A percentile compares a stretch with the other conserved stretches of the same genome.
phyloP scores from a whole-genome alignment of 2,888 invertebrate species.

The Dendrolimus houi region DNA sequence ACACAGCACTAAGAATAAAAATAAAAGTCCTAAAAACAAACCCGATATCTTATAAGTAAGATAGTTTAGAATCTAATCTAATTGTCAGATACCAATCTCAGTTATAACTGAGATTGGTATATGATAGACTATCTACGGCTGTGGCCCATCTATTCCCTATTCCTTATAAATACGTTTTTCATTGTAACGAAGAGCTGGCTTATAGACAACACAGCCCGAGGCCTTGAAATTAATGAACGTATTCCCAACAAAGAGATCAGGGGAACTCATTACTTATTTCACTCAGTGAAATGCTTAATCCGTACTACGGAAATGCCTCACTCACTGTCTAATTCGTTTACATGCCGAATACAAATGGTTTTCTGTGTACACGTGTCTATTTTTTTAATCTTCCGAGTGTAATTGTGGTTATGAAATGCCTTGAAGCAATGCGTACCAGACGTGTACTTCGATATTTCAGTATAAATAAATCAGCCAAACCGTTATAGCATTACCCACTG shows the following conservation, averaged over 20 bases:
- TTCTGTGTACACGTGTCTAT: constrained; percentile 1
- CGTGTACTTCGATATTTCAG: no score
- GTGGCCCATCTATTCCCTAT: constrained; percentile 15
- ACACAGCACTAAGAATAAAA: no score
- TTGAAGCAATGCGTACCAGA: no score
- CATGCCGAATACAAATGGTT: constrained; percentile 3
- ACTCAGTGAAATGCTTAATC: constrained; percentile 20
- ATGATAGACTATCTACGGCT: no score
- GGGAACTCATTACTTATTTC: constrained; percentile 32
- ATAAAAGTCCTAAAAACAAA: background rate
- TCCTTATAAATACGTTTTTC: constrained; percentile 34
- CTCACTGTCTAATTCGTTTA: constrained; percentile 15
- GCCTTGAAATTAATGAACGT: constrained; percentile 37
- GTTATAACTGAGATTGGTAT: no score
- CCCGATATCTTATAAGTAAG: no score
- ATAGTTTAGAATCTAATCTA: no score
- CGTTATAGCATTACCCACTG: no score
- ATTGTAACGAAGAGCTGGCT: constrained; percentile 24
- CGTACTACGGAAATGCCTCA: constrained; percentile 11
- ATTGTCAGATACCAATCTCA: no score
- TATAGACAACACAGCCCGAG: constrained; percentile 22
- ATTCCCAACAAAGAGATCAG: constrained; percentile 36
- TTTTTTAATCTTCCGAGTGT: background rate
- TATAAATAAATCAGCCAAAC: no score
- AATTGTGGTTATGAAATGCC: background rate